phyloP scores from a whole-genome alignment of 1,140 invertebrate species.

The Halyomorpha halys region DNA sequence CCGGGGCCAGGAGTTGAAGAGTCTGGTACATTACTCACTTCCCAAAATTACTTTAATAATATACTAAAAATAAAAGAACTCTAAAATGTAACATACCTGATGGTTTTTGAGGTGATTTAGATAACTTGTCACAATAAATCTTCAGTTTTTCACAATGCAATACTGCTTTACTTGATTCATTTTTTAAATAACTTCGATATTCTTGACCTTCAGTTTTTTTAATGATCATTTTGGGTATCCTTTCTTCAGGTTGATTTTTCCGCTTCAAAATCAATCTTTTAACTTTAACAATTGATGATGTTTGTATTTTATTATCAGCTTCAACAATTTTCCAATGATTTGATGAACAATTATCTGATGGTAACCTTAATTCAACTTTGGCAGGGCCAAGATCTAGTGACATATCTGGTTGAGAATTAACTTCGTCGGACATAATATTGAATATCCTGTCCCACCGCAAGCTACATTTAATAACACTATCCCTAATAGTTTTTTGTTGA shows the following conservation, averaged over 20 bases:
- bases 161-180: constrained; percentile 1
- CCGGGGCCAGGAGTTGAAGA: too few species aligned
- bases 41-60: too few species aligned
- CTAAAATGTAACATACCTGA: too few species aligned
- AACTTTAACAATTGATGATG: constrained; percentile 4
- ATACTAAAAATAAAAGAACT: too few species aligned
- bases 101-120: neutral
- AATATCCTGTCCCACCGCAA: constrained; percentile 6
- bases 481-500: neutral
- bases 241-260: constrained; percentile 14
- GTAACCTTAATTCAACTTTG: constrained; percentile 9
- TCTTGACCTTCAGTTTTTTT: constrained; percentile 11
- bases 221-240: constrained; percentile 12
- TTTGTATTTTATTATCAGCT: constrained; percentile 11
- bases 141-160: constrained; percentile 11
- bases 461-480: constrained; percentile 14
- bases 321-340: constrained; percentile 10
- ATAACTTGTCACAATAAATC: neutral
- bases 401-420: neutral
- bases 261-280: constrained; percentile 5
- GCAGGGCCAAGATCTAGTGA: constrained; percentile 3
- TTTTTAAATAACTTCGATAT: constrained; percentile 8
- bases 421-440: constrained; percentile 12
- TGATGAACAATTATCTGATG: neutral
- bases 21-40: too few species aligned